phyloP scores from a whole-genome alignment of 2,888 invertebrate genomes.

The Corythucha ciliata region DNA sequence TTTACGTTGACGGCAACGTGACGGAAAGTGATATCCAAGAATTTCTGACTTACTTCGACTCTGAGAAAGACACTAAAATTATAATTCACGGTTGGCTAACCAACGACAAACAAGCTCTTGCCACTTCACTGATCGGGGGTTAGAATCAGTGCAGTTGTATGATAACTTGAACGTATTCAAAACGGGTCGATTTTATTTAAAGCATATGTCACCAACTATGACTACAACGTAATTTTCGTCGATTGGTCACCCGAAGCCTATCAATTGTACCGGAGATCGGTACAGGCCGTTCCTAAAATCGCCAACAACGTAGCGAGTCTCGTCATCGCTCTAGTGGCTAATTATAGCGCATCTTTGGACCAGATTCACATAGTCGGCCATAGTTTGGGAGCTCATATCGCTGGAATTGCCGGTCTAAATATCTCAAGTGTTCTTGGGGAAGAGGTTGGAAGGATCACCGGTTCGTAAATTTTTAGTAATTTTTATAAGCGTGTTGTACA shows the following conservation, averaged over 20 bases:
- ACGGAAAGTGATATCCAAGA: too few relatives aligned
- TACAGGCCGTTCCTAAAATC: background rate
- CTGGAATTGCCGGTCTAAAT: constrained; percentile 15
- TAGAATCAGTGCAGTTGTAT: background rate
- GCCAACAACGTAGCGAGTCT: constrained; percentile 11
- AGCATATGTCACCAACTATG: constrained; percentile 17
- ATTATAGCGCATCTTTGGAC: background rate
- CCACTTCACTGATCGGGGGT: constrained; percentile 3
- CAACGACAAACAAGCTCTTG: constrained; percentile 4
- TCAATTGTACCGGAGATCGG: background rate
- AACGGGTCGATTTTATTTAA: constrained; percentile 1
- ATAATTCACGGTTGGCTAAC: constrained; percentile 29
- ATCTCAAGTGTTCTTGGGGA: constrained; percentile 3
- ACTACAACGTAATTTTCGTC: constrained; percentile 16
- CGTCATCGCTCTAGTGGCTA: background rate
- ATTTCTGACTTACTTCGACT: too few relatives aligned
- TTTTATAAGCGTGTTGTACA: too few relatives aligned
- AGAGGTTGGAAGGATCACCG: constrained; percentile 1
- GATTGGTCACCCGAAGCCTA: constrained; percentile 20
- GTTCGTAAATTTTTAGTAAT: background rate
- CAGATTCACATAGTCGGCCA: constrained; percentile 14
- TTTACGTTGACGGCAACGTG: too few relatives aligned
- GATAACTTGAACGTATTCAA: background rate
- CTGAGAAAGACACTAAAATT: constrained; percentile 20
- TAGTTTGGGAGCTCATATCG: constrained; percentile 20